Evolutionary conservation across 2,113 vertebrate species (phyloP).

Genomic region (Pterocles gutturalis): DNA sequence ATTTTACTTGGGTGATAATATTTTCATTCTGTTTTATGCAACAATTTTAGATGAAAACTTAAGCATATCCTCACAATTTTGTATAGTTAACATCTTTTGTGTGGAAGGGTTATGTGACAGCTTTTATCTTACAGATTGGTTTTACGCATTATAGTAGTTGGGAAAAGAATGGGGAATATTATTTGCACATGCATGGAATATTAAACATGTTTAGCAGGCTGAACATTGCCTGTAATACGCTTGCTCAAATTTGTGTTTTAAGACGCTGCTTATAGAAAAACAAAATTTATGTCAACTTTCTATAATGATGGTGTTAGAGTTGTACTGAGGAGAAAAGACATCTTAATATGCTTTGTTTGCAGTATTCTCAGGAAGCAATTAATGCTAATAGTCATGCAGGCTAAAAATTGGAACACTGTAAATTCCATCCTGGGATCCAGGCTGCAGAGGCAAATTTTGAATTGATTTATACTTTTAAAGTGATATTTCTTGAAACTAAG

Average conservation of each 20-base stretch:
- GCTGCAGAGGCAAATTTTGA: background rate
- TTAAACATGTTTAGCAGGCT: background rate
- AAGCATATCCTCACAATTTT: background rate
- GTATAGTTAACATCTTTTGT: background rate
- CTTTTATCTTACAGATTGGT: background rate
- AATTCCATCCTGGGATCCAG: background rate
- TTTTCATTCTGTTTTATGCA: slow-evolving; percentile 4
- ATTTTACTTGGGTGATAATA: background rate
- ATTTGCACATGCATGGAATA: background rate
- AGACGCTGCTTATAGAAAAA: background rate
- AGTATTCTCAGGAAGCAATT: slow-evolving; percentile 15
- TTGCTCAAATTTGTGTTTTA: background rate
- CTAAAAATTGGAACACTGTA: slow-evolving; percentile 10
- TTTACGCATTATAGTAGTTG: background rate
- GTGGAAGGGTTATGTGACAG: background rate
- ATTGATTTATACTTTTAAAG: background rate
- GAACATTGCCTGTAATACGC: fast-evolving
- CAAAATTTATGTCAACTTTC: background rate
- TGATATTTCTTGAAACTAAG: background rate
- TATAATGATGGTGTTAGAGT: background rate
- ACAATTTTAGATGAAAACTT: background rate
- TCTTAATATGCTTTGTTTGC: slow-evolving; percentile 10
- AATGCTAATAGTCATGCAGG: background rate
- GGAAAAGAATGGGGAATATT: background rate
- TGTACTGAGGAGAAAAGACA: background rate